These are phyloP conservation scores for Drosophila glabriapex DNA, from an alignment of 2,888 invertebrate genomes.

Conservation along the genomic window DNA sequence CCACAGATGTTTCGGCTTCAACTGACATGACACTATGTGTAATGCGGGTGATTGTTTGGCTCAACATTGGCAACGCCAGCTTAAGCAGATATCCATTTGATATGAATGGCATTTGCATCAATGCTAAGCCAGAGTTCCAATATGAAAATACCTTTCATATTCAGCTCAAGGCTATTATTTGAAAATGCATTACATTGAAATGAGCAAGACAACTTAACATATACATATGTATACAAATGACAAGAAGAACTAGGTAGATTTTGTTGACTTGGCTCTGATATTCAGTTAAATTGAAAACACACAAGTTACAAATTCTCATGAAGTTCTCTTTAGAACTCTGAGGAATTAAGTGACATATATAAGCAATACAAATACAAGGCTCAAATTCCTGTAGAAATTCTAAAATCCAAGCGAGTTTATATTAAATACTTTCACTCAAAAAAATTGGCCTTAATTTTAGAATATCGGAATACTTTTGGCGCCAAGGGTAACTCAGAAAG, in stretches of 20 bases:
- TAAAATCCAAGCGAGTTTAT: neutral
- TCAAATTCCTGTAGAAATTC: neutral
- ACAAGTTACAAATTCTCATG: neutral
- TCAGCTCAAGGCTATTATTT: constrained; percentile 11
- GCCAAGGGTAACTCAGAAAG: neutral
- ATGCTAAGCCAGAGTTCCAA: constrained; percentile 3
- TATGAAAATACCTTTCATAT: constrained; percentile 5
- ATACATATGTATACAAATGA: neutral
- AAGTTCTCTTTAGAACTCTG: neutral
- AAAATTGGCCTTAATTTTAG: neutral
- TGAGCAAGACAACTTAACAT: neutral
- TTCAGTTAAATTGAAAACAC: neutral
- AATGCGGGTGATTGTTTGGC: constrained; percentile 34
- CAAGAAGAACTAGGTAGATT: neutral
- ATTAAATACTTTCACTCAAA: neutral
- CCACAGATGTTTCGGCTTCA: constrained; percentile 19
- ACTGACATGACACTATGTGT: constrained; percentile 12
- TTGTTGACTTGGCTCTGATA: neutral
- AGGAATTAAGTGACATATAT: neutral
- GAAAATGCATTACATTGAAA: neutral
- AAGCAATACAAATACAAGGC: neutral
- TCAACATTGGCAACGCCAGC: constrained; percentile 3
- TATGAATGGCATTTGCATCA: constrained; percentile 29
- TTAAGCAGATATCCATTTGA: constrained; percentile 25
- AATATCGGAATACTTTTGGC: accelerated